phyloP scores from a whole-genome alignment of 2,113 vertebrate species.

The Oceanodroma tethys region DNA sequence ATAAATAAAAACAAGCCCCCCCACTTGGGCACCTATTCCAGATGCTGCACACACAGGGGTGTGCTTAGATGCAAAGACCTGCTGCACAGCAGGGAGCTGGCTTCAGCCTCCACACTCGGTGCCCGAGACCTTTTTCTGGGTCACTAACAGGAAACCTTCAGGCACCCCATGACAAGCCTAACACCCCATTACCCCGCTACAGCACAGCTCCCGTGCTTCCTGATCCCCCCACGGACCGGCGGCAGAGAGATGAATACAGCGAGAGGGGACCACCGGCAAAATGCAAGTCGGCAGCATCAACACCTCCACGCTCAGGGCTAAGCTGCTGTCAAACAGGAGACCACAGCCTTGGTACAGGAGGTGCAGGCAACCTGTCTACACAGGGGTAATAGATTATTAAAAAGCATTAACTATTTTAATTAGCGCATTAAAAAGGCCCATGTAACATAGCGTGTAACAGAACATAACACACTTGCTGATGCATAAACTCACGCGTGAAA shows the following conservation, averaged over 20 bases:
- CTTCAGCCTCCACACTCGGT: neutral
- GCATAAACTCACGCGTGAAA: rapidly evolving
- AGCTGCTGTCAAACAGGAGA: neutral
- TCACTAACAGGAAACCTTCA: neutral
- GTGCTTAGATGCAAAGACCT: neutral
- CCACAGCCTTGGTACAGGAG: rapidly evolving
- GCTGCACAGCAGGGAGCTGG: neutral
- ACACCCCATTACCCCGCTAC: rapidly evolving
- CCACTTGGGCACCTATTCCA: neutral
- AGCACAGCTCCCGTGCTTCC: neutral
- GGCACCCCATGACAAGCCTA: rapidly evolving
- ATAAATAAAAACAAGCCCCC: rapidly evolving
- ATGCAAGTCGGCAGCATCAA: neutral
- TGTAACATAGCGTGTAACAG: rapidly evolving
- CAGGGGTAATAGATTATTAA: rapidly evolving
- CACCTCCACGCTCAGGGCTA: rapidly evolving
- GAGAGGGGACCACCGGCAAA: too few relatives aligned
- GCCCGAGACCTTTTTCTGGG: rapidly evolving
- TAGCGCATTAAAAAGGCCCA: neutral
- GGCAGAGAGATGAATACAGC: rapidly evolving
- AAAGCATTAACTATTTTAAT: neutral
- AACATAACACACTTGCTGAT: neutral
- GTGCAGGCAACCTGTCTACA: neutral
- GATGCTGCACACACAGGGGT: rapidly evolving
- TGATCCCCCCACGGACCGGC: rapidly evolving